phyloP scores from a whole-genome alignment of 2,888 invertebrate species.

The Stenodema calcarata region DNA sequence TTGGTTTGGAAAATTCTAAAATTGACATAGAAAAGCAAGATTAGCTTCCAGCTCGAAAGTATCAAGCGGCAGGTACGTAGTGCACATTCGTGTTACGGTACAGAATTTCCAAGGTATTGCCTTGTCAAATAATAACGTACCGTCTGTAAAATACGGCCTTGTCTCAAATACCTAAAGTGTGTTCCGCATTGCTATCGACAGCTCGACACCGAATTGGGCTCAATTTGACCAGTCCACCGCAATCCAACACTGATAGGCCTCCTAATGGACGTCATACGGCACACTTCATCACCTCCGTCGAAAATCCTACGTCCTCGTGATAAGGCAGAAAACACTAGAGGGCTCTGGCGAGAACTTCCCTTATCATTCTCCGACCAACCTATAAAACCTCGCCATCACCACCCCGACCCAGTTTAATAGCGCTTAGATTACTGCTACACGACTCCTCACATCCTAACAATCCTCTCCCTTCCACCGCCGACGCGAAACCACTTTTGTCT shows the following conservation, averaged over 20 bases:
- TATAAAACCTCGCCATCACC: slow-evolving; percentile 25
- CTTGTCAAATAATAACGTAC: no score
- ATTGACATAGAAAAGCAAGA: no score
- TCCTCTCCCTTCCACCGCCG: not conserved
- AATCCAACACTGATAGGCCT: not conserved
- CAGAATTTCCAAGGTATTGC: no score
- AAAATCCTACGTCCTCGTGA: not conserved
- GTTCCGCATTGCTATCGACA: no score
- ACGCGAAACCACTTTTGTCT: slow-evolving; percentile 24
- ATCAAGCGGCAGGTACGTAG: no score
- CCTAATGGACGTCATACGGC: not conserved
- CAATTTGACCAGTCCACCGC: not conserved
- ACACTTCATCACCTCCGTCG: not conserved
- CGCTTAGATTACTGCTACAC: slow-evolving; percentile 11
- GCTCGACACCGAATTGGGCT: no score
- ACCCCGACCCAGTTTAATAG: slow-evolving; percentile 16
- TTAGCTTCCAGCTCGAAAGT: no score
- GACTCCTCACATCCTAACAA: not conserved
- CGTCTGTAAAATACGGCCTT: no score
- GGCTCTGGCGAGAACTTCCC: not conserved
- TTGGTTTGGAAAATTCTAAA: no score
- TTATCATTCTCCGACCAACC: slow-evolving; percentile 7
- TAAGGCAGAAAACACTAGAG: not conserved
- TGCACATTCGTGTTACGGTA: no score
- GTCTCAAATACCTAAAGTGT: no score